Base-by-base conservation (phyloP, 2,888 invertebrate genomes). In the Odontocolon sp. region DNA sequence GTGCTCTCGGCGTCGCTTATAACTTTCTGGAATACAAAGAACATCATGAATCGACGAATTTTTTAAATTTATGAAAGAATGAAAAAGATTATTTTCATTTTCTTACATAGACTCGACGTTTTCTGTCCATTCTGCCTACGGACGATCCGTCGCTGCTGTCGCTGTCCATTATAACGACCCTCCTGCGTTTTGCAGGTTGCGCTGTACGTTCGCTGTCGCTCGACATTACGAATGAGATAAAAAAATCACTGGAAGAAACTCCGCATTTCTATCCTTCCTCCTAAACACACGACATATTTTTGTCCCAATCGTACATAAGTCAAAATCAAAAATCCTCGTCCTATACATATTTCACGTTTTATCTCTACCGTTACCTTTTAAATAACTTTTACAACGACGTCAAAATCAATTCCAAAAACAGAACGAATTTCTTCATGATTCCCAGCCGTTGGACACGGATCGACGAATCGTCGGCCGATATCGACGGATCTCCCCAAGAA, bases 21-120 rank as follows among this genome's bases (percentile, higher is more conserved):
- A 77, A 93, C 89, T 85, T 92, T 92, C 93, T 94, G 89, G 79
- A 92, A 91, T 67, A 52, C 33, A 52, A 67, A 36, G n/a, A 42
- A n/a, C 59, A 16, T 11, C 69, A 56, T 31, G 14, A 63, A 31
- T 26, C 40, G 14, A 36, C 33, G 28, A 50, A 2, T n/a, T 28
- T 8, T 1, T 14, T 23, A 33, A 14, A 31, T 28, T 6, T 6
- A 14, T 18, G 3, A 63, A 14, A 26, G 21, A 18, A 6, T 21
- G 23, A 66, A 71, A 33, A 21, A 33, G 3, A 16, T n/a, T 56
- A 28, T 6, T 26, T 54, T 28, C 26, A 33, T 38, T 66, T 78
- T 85, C 88, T 21, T 85, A 89, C 89, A 83, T 82, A 78, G 64
- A 84, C 78, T 66, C 83, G 86, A 64, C 84, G 85, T 67, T 83